Conservation (phyloP, 1,140 invertebrate genomes). For the Ectropis grisescens region DNA sequence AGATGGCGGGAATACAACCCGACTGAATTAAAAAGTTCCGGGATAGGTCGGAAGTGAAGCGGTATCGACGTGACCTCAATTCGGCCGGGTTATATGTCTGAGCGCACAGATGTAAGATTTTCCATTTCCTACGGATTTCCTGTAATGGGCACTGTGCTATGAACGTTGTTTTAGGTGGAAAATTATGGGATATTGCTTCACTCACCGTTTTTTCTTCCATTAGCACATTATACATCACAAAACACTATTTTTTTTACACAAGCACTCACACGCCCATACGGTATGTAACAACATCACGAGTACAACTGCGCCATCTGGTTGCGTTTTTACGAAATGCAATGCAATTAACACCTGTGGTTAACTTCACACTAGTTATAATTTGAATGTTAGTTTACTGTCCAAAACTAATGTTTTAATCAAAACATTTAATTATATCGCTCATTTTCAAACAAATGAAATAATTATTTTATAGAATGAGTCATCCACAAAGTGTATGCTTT, state of each 20-base stretch:
- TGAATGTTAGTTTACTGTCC: slow-evolving; percentile 24
- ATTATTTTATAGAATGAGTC: no score
- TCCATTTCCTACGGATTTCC: slow-evolving; percentile 40
- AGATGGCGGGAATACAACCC: slow-evolving; percentile 60
- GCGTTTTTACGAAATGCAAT: slow-evolving; percentile 22
- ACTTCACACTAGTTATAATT: slow-evolving; percentile 42
- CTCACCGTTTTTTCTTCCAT: slow-evolving; percentile 52
- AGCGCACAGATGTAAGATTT: slow-evolving; percentile 61
- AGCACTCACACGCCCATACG: slow-evolving; percentile 65
- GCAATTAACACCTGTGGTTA: slow-evolving; percentile 39
- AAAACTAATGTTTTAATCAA: neutral
- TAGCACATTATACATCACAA: slow-evolving; percentile 49
- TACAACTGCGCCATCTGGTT: slow-evolving; percentile 62
- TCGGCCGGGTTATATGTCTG: slow-evolving; percentile 56
- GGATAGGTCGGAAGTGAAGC: slow-evolving; percentile 30
- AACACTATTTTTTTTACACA: slow-evolving; percentile 63
- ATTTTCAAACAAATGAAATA: no score
- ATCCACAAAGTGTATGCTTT: no score
- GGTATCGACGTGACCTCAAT: slow-evolving; percentile 41
- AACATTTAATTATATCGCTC: no score
- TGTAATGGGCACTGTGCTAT: slow-evolving; percentile 21
- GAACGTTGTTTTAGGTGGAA: slow-evolving; percentile 17
- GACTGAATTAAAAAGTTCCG: slow-evolving; percentile 27
- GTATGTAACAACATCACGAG: slow-evolving; percentile 66
- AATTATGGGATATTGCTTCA: slow-evolving; percentile 19